Evolutionary conservation across 2,888 invertebrate genomes (phyloP), one percentile per base, ranked within the genome.

Genomic region (Pristionchus japonicus): DNA sequence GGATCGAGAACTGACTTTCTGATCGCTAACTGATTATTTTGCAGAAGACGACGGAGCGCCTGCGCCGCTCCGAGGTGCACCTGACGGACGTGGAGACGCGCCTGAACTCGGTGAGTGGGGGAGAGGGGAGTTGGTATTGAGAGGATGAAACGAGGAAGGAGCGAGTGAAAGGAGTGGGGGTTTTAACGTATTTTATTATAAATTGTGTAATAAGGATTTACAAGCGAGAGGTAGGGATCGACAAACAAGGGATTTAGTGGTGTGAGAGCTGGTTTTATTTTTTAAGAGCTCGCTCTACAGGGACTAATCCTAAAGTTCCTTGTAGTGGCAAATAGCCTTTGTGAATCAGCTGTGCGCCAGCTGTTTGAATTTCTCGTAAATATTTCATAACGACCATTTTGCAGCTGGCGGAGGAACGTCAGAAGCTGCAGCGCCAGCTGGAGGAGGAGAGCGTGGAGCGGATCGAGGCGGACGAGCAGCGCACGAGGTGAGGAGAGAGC

Each of bases 361-460:
- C n/a, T n/a, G n/a, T n/a, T n/a, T n/a, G n/a, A n/a, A n/a, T n/a
- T n/a, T n/a, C n/a, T 64, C 4, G 27, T 31, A 34, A 37, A n/a
- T 70, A 37, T 31, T 37, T 40, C 37, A 61, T n/a, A n/a, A n/a
- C n/a, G n/a, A n/a, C n/a, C n/a, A 61, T 49, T 52, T 80, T 88
- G 89, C 92, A 95, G 92, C 97, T 97, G 17, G 96, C 97, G 89
- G 97, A 98, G 92, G 99, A 99, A 95, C 98, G 99, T 95, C 97
- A 97, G 0, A 96, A 97, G 94, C 95, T 99, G 80, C 97, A 97
- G 37, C 98, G 99, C 94, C 52, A 99, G 95, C 95, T 98, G 88
- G 97, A 98, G 96, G 98, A 98, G 2, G 99, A 99, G 95, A 96
- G 97, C 27, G 98, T 99, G 95, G 95, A 98, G 43, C 98, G 98